Percentiles rank a stretch among this genome's conserved stretches.
Evolutionary conservation across 2,797 vertebrate genomes (phyloP).

Genomic region (Loriculus beryllinus): DNA sequence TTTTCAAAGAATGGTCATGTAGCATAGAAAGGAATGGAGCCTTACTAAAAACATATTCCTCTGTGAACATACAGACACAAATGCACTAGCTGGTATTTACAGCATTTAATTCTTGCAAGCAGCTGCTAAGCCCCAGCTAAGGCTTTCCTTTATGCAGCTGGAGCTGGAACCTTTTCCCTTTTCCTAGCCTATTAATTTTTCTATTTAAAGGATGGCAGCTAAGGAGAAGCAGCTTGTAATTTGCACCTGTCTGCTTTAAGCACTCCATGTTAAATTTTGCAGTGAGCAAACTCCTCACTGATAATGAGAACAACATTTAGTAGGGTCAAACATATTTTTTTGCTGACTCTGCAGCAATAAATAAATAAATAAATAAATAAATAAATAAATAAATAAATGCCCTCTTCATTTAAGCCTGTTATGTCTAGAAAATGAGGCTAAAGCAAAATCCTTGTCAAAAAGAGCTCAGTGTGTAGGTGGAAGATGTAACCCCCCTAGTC

Average conservation of each 20-base stretch:
- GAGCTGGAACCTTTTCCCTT: conserved; percentile 52
- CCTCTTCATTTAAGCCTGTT: background rate
- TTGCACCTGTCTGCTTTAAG: conserved; percentile 73
- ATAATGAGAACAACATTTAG: conserved; percentile 40
- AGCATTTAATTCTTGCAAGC: conserved; percentile 44
- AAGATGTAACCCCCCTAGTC: background rate
- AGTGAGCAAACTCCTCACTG: conserved; percentile 25
- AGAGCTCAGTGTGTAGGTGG: background rate
- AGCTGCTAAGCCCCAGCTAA: conserved; percentile 63
- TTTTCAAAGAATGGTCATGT: conserved; percentile 1
- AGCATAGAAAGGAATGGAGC: background rate
- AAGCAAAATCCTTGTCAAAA: background rate
- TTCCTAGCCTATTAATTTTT: conserved; percentile 42
- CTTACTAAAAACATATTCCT: background rate
- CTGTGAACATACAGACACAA: background rate
- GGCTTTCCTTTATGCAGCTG: conserved; percentile 57
- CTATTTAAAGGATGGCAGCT: conserved; percentile 62
- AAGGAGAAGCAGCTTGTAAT: conserved; percentile 69
- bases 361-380: background rate
- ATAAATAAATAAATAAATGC: background rate
- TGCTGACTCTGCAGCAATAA: background rate
- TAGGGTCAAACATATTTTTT: background rate
- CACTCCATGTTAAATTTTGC: background rate
- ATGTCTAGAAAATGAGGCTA: background rate
- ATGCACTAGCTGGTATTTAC: conserved; percentile 17